Evolutionary conservation across 2,888 invertebrate genomes (phyloP).

Genomic region (Sylvicola fuscatus): DNA sequence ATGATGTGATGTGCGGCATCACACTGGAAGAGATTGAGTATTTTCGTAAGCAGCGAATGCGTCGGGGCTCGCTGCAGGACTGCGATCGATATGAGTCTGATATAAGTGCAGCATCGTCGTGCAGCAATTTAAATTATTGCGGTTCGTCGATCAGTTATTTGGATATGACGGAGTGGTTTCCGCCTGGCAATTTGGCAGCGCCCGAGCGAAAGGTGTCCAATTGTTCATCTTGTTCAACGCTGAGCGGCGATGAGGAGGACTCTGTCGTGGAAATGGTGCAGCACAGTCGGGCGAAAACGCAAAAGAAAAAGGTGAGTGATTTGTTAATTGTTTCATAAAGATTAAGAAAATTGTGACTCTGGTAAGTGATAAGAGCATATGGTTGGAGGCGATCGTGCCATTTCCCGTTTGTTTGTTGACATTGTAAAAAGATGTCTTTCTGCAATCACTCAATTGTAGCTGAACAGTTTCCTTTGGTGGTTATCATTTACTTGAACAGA

Average conservation of each 20-base stretch:
- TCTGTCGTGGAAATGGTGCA: constrained; percentile 12
- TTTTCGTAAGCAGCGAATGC: constrained; percentile 28
- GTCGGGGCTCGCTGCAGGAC: constrained; percentile 15
- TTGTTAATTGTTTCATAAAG: no score
- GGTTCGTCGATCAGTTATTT: constrained; percentile 33
- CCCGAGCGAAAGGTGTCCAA: constrained; percentile 47
- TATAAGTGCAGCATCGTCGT: constrained; percentile 34
- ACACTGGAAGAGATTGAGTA: constrained; percentile 38
- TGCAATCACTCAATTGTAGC: no score
- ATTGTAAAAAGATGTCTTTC: no score
- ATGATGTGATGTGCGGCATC: constrained; percentile 37
- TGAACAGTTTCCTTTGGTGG: no score
- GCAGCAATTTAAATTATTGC: constrained; percentile 35
- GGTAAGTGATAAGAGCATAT: no score
- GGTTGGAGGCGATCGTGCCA: no score
- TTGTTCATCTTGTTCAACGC: constrained; percentile 53
- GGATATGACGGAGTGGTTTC: constrained; percentile 28
- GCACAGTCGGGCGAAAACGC: no score
- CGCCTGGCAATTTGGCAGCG: constrained; percentile 23
- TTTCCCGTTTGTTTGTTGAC: no score
- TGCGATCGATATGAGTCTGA: constrained; percentile 24
- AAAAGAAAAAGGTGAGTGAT: no score
- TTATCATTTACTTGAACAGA: no score
- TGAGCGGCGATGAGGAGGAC: constrained; percentile 52
- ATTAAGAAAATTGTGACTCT: no score